A percentile compares a stretch with the other conserved stretches of the same genome.
phyloP scores from a whole-genome alignment of 2,113 vertebrate genomes.

The Boulengeromyrus knoepffleri region DNA sequence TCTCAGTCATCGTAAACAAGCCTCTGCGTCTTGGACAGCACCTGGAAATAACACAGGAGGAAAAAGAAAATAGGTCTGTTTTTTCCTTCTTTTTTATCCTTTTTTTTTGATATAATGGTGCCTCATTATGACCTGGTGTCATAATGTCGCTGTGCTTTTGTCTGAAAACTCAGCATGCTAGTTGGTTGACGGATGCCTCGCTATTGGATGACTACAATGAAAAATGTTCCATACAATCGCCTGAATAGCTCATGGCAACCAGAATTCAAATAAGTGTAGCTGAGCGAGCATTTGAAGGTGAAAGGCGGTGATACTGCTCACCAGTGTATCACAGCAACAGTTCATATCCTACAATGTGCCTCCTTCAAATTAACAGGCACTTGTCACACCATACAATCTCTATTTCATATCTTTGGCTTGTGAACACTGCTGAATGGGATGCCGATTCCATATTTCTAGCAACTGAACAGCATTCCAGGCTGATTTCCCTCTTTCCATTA shows the following conservation, averaged over 20 bases:
- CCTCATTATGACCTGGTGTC: neutral
- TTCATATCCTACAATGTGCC: neutral
- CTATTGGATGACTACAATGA: neutral
- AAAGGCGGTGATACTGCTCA: neutral
- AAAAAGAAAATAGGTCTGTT: neutral
- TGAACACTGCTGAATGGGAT: neutral
- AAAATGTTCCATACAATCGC: neutral
- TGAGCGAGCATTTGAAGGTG: neutral
- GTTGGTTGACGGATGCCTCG: neutral
- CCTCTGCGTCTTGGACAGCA: neutral
- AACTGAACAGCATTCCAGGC: neutral
- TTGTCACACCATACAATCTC: neutral
- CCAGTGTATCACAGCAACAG: neutral
- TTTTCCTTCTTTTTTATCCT: neutral
- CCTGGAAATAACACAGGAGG: neutral
- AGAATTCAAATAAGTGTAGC: neutral
- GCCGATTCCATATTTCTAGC: conserved; percentile 1
- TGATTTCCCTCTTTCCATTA: neutral
- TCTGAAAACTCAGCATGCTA: neutral
- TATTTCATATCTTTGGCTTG: neutral
- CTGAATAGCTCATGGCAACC: neutral
- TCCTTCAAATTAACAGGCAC: conserved; percentile 4
- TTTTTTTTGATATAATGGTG: neutral
- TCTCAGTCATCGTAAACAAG: neutral
- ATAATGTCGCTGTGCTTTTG: neutral